Base-by-base conservation (phyloP, 2,113 vertebrate species). In the Orycteropus afer region DNA sequence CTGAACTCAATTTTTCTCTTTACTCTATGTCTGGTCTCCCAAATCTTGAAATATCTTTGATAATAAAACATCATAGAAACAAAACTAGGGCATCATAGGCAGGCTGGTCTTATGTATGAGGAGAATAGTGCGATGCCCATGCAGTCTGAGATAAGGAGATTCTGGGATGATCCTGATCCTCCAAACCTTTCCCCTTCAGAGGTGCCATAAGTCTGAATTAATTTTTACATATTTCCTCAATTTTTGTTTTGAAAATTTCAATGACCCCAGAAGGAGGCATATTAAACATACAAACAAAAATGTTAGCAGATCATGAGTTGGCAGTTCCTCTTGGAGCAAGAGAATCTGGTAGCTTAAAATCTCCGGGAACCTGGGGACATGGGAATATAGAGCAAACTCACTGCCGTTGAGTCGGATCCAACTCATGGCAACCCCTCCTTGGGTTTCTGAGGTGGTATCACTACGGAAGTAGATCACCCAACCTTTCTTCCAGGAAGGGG, bases 21-120 rank as follows among this genome's bases (percentile, higher is more conserved):
- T 17, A 2, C 65, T 81, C 49, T 2, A 23, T n/a, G 17, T 1
- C 3, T 61, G 2, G 5, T 49, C 29, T 78, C 47, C 32, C 23
- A 89, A 51, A 67, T 86, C 10, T 37, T 96, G 34, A 73, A 27
- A 73, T 91, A 63, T 4, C 37, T 89, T 91, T 96, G 71, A 45
- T 34, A 80, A 69, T 63, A 77, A 53, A 91, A 67, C 8, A 78
- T 3, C 6, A 6, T 1, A 0, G 57, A 40, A 22, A 63, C 7
- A 2, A 18, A 83, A 12, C 11, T 61, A 34, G 22, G 49, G 2
- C 34, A 37, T 91, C 49, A 59, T 37, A 42, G 13, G 51, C 51
- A 53, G 13, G 22, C 42, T 34, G 25, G 49, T n/a, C 10, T 34
- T 71, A 32, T 25, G 14, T 14, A 3, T 51, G 5, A 51, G 9